Conservation (phyloP, 2,888 invertebrate species). For the Teleogryllus oceanicus region DNA sequence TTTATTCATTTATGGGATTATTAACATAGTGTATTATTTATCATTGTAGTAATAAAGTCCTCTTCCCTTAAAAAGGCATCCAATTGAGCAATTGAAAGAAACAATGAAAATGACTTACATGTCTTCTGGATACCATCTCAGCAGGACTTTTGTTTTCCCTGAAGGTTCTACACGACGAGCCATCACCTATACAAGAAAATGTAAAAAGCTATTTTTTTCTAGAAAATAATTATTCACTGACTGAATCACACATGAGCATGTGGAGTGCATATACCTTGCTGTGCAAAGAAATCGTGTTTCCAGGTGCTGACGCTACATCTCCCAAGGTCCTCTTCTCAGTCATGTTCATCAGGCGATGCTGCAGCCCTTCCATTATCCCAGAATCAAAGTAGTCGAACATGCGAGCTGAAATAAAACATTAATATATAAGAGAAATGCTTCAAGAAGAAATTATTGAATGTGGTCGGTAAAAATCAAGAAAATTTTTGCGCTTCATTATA, state of each 20-base stretch:
- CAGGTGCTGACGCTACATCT: slow-evolving; percentile 59
- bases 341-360: slow-evolving; percentile 68
- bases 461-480: too few relatives aligned
- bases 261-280: slow-evolving; percentile 53
- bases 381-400: slow-evolving; percentile 92
- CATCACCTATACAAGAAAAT: slow-evolving; percentile 50
- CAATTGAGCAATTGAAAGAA: too few relatives aligned
- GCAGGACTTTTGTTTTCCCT: slow-evolving; percentile 67
- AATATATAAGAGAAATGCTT: not conserved
- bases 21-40: too few relatives aligned
- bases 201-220: slow-evolving; percentile 20
- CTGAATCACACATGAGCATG: too few relatives aligned
- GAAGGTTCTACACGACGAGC: slow-evolving; percentile 62
- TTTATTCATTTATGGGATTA: too few relatives aligned
- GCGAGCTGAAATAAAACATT: slow-evolving; percentile 63
- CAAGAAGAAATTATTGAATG: too few relatives aligned
- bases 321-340: slow-evolving; percentile 60
- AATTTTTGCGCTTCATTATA: too few relatives aligned
- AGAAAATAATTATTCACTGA: too few relatives aligned
- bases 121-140: slow-evolving; percentile 79
- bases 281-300: slow-evolving; percentile 67
- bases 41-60: too few relatives aligned
- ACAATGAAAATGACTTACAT: slow-evolving; percentile 64
- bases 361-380: slow-evolving; percentile 88
- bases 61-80: too few relatives aligned